Conservation (phyloP, 2,113 vertebrate species). For the Perca schrenkii region DNA sequence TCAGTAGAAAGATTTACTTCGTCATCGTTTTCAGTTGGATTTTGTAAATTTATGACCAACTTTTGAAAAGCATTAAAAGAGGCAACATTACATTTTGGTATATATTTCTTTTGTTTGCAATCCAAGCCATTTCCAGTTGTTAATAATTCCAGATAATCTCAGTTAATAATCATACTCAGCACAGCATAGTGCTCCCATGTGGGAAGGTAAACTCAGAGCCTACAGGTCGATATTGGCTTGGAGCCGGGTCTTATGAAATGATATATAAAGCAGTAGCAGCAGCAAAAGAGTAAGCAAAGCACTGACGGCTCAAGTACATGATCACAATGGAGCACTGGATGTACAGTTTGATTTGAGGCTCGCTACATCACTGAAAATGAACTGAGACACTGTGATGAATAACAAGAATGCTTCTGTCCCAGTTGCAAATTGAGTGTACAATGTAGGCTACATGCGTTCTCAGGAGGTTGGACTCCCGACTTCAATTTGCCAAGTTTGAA, state of each 20-base stretch:
- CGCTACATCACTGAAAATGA: neutral
- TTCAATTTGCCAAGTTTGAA: neutral
- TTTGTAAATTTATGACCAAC: slow-evolving; percentile 45
- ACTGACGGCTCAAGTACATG: too few relatives aligned
- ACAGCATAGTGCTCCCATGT: neutral
- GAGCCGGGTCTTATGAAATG: too few relatives aligned
- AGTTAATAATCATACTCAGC: neutral
- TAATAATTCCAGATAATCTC: neutral
- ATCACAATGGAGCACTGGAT: too few relatives aligned
- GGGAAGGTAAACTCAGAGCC: neutral
- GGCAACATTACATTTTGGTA: neutral
- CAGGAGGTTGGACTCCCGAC: neutral
- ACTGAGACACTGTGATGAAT: neutral
- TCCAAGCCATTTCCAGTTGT: neutral
- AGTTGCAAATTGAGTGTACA: neutral
- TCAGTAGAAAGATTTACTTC: slow-evolving; percentile 15
- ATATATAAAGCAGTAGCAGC: neutral
- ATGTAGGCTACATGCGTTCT: neutral
- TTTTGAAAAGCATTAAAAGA: slow-evolving; percentile 37
- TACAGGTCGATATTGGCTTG: neutral
- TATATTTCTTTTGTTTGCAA: neutral
- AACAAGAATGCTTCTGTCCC: neutral
- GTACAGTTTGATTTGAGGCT: too few relatives aligned
- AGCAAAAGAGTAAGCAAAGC: too few relatives aligned
- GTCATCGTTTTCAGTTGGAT: slow-evolving; percentile 32